These are phyloP conservation scores for Trinectes maculatus DNA, from an alignment of 2,113 vertebrate species.

Conservation along the genomic window DNA sequence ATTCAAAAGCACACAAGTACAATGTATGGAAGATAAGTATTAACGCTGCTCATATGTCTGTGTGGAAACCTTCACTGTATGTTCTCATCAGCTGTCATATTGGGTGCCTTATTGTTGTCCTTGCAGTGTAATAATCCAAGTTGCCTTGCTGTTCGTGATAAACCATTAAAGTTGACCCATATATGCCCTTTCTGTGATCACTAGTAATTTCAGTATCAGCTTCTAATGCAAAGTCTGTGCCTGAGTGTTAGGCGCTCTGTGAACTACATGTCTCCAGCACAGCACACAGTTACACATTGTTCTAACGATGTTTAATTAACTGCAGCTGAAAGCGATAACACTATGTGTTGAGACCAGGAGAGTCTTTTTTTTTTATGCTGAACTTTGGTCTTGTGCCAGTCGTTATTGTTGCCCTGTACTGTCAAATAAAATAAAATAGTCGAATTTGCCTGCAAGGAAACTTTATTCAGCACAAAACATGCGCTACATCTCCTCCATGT, in stretches of 20 bases:
- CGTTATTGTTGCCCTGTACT: constrained; percentile 42
- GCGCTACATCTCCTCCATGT: neutral
- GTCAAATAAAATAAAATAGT: constrained; percentile 58
- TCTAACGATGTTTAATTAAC: neutral
- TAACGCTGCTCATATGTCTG: constrained; percentile 25
- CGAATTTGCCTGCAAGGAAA: neutral
- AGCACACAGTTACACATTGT: neutral
- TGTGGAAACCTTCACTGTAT: constrained; percentile 11
- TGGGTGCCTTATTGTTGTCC: constrained; percentile 75
- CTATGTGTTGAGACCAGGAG: constrained; percentile 12
- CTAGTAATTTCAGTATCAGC: neutral
- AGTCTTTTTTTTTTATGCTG: constrained; percentile 24
- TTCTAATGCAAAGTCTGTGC: constrained; percentile 14
- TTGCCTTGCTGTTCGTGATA: constrained; percentile 71
- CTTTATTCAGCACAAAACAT: neutral
- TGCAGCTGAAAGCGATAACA: neutral
- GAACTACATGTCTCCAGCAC: constrained; percentile 28
- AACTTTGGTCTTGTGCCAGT: constrained; percentile 46
- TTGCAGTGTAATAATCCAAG: constrained; percentile 67
- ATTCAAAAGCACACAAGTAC: constrained; percentile 58
- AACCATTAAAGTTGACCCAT: constrained; percentile 7
- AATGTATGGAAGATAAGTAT: constrained; percentile 48
- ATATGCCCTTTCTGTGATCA: neutral
- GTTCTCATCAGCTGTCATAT: constrained; percentile 34
- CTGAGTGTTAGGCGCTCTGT: constrained; percentile 33